These are phyloP conservation scores for Porites evermanni DNA, from an alignment of 92 coral and sea anemone species.

Conservation along the genomic window DNA sequence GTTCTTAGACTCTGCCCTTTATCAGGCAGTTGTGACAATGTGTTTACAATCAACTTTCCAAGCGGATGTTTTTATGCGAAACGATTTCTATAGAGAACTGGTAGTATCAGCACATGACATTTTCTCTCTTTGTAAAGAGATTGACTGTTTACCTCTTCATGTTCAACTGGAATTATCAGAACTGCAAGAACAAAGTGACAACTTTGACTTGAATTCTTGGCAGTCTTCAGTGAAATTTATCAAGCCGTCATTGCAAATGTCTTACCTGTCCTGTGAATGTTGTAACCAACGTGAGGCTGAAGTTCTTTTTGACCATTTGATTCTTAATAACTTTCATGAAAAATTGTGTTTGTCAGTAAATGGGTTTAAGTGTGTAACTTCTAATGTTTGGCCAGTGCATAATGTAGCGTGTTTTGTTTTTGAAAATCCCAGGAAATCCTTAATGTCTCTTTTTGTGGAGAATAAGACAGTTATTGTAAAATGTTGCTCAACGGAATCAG, in stretches of 20 bases:
- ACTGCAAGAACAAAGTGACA: not conserved
- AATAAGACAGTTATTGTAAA: not conserved
- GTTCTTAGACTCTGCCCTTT: not conserved
- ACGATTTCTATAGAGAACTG: conserved; percentile 14
- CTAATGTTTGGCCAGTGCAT: not conserved
- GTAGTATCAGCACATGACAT: not conserved
- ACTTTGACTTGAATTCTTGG: conserved; percentile 1
- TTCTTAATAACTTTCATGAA: not conserved
- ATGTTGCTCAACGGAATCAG: not conserved
- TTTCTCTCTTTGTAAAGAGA: not conserved
- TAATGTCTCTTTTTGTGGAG: not conserved
- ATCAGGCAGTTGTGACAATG: conserved; percentile 9
- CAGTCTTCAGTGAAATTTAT: not conserved
- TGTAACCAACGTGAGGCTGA: not conserved
- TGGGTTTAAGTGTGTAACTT: not conserved
- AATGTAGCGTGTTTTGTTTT: not conserved
- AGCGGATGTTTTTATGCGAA: not conserved
- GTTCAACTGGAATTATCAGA: conserved; percentile 4
- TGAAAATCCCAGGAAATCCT: not conserved
- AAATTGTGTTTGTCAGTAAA: not conserved
- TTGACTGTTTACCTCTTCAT: conserved; percentile 12
- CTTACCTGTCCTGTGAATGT: not conserved
- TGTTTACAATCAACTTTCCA: conserved; percentile 21
- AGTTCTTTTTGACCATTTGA: conserved; percentile 17
- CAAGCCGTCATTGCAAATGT: not conserved